These are phyloP conservation scores for Tridacna crocea DNA, from an alignment of 2,888 invertebrate genomes.

Conservation along the genomic window DNA sequence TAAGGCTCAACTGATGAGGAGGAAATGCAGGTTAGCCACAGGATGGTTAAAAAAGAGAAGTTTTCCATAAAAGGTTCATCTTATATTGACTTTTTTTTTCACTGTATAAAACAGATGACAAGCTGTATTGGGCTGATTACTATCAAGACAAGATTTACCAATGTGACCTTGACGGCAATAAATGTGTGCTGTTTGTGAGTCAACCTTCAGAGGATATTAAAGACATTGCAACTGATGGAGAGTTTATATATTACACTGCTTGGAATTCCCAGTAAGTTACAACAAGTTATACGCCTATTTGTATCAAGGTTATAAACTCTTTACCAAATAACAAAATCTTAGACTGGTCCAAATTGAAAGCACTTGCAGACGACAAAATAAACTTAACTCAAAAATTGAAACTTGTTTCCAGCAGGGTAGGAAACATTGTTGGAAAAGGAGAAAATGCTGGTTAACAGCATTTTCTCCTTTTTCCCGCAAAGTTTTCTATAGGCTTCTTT, in stretches of 20 bases:
- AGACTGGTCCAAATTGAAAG: neutral
- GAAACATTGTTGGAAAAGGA: neutral
- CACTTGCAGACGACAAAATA: neutral
- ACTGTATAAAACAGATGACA: neutral
- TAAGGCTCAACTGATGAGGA: no score
- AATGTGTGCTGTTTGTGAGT: neutral
- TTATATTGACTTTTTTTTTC: no score
- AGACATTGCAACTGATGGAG: conserved; percentile 20
- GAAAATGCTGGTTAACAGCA: neutral
- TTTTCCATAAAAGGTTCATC: no score
- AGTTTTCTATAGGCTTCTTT: neutral
- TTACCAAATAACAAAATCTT: neutral
- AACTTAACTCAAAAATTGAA: neutral
- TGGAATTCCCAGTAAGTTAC: conserved; percentile 22
- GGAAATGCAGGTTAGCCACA: no score
- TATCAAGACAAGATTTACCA: conserved; percentile 12
- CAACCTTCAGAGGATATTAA: conserved; percentile 4
- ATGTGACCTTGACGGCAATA: conserved; percentile 7
- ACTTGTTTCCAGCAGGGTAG: no score
- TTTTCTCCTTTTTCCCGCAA: neutral
- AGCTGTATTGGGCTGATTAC: conserved; percentile 22
- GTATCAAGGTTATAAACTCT: neutral
- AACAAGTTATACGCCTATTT: neutral
- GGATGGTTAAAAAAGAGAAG: no score
- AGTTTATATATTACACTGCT: conserved; percentile 14